A percentile compares a stretch with the other conserved stretches of the same genome.
Evolutionary conservation across 2,113 vertebrate species (phyloP).

Genomic region (Leucoraja erinaceus): DNA sequence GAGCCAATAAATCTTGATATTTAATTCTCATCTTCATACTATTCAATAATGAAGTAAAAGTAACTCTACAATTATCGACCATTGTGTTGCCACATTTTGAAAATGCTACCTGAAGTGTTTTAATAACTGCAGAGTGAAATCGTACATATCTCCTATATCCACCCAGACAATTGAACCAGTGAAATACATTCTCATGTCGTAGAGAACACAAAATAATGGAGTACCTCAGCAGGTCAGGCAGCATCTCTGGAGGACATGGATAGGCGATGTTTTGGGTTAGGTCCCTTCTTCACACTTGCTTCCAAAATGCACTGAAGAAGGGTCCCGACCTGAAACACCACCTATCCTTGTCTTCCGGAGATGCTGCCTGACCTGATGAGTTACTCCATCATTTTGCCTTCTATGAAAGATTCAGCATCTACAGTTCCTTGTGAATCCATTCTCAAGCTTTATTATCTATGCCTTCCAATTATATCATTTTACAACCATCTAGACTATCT

Average conservation of each 20-base stretch:
- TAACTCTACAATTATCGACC: not conserved
- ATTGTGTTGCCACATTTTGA: not conserved
- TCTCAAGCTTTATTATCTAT: conserved; percentile 9
- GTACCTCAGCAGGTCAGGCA: too few species aligned
- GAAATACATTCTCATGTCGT: not conserved
- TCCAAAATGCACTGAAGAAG: too few species aligned
- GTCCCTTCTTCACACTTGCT: too few species aligned
- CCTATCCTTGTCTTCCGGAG: too few species aligned
- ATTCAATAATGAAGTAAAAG: conserved; percentile 2
- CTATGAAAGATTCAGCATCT: too few species aligned
- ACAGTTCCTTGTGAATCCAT: too few species aligned
- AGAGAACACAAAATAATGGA: too few species aligned
- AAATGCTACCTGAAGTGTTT: not conserved
- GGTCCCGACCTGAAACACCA: too few species aligned
- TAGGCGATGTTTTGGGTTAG: too few species aligned
- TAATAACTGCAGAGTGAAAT: not conserved
- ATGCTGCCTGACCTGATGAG: too few species aligned
- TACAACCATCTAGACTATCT: not conserved
- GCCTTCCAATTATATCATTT: not conserved
- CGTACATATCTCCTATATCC: not conserved
- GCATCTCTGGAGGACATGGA: too few species aligned
- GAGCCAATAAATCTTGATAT: not conserved
- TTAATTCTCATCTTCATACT: not conserved
- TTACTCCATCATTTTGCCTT: too few species aligned
- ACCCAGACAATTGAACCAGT: not conserved